Evolutionary conservation across 1,140 invertebrate genomes (phyloP), one percentile per base, ranked within the genome.

Genomic region (Acromyrmex echinatior): DNA sequence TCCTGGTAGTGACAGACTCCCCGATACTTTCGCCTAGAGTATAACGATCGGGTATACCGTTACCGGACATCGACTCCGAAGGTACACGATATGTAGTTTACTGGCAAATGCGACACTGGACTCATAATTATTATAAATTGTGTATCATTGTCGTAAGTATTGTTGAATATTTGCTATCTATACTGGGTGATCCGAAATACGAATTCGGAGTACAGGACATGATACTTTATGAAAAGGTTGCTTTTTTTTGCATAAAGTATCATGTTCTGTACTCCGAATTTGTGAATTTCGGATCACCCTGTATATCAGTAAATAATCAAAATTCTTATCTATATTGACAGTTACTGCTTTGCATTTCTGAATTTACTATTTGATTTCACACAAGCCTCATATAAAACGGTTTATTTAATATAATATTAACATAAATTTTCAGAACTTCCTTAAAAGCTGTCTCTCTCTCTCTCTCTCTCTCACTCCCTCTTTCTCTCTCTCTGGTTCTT

Each of bases 1-100:
- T 88, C 89, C 87, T 91, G 90, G 87, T 66, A 91, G 82, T 79
- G 84, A 84, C 89, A 85, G 89, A 79, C 90, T 80, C 89, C 35
- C 63, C 51, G 78, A 85, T 91, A 91, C 90, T 91, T 91, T 91
- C 90, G 89, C 89, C 78, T 51, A 65, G 45, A 58, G 25, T 60
- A 56, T 53, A 71, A 91, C 76, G 86, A 90, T 86, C 65, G 65
- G 71, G 78, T 85, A 73, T 86, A 90, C 77, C 63, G 88, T 90
- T 90, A 86, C 89, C 53, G 71, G 77, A 87, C 79, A 51, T 84
- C 80, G 80, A 84, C 56, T 84, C 14, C 56, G 5, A 28, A 76
- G 80, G 39, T 76, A 39, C 39, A n/a, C 56, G 39, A 74, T 76
- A 84, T 84, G 45, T 62, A 71, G 16, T 71, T 31, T 71, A 71